Conservation (phyloP, 2,113 vertebrate species). For the Spilogale gracilis region DNA sequence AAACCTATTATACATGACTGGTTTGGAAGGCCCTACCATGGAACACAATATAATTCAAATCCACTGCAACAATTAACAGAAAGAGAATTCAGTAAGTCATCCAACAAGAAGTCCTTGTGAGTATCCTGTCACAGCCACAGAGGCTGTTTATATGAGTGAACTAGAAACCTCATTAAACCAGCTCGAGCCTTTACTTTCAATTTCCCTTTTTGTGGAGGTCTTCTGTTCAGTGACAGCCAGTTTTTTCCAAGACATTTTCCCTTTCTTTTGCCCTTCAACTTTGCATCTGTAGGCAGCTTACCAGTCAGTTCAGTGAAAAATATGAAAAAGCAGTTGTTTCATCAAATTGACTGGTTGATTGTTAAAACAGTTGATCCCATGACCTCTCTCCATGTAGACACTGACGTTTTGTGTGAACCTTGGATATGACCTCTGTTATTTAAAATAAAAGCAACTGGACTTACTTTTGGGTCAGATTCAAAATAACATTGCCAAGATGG, state of each 20-base stretch:
- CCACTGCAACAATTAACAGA: slow-evolving; percentile 5
- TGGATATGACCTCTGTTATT: not conserved
- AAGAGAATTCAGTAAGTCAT: not conserved
- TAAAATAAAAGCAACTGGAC: slow-evolving; percentile 7
- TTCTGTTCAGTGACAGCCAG: not conserved
- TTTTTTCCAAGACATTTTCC: not conserved
- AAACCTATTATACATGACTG: not conserved
- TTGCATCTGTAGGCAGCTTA: slow-evolving; percentile 14
- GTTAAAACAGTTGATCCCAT: not conserved
- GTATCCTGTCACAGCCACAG: not conserved
- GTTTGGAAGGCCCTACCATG: not conserved
- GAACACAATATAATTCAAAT: not conserved
- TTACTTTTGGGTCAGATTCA: not conserved
- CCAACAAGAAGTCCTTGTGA: slow-evolving; percentile 46
- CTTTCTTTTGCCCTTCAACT: slow-evolving; percentile 26
- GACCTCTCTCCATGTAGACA: not conserved
- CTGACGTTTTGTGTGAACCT: not conserved
- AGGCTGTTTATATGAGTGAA: not conserved
- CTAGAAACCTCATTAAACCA: not conserved
- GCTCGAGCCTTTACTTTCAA: not conserved
- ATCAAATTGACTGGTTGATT: not conserved
- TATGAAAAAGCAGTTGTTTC: slow-evolving; percentile 56
- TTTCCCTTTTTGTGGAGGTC: slow-evolving; percentile 14
- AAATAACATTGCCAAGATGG: not conserved
- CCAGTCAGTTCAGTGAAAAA: slow-evolving; percentile 39